Percentiles rank a stretch among this genome's conserved stretches.
phyloP scores from a whole-genome alignment of 2,113 vertebrate genomes.

The Pedetes capensis region DNA sequence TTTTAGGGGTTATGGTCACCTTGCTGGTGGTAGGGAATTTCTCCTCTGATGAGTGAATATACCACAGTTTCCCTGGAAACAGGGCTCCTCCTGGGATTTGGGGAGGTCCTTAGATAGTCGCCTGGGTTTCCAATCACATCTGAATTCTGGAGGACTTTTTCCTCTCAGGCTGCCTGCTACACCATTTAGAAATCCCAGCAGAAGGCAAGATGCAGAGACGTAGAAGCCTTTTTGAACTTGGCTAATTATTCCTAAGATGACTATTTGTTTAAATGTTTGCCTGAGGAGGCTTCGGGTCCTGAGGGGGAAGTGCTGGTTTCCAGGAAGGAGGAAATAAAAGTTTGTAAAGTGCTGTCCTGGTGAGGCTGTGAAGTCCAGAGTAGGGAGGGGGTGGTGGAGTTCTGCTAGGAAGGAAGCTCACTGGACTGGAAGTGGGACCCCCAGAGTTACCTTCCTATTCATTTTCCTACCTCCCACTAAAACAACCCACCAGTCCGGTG shows the following conservation, averaged over 20 bases:
- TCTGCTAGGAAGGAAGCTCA: not conserved
- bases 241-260: not conserved
- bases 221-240: slow-evolving; percentile 58
- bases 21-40: not conserved
- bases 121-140: slow-evolving; percentile 29
- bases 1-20: not conserved
- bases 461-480: slow-evolving; percentile 10
- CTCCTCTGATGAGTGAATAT: not conserved
- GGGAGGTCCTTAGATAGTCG: not conserved
- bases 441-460: not conserved
- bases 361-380: slow-evolving; percentile 46
- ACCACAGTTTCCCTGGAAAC: slow-evolving; percentile 26
- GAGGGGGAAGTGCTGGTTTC: not conserved
- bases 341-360: not conserved
- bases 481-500: not conserved
- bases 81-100: not conserved
- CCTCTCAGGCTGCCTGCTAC: not conserved
- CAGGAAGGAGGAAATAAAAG: slow-evolving; percentile 54
- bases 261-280: not conserved
- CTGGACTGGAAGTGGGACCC: not conserved
- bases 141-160: slow-evolving; percentile 30
- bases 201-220: slow-evolving; percentile 29
- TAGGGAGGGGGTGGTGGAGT: not conserved
- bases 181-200: slow-evolving; percentile 44
- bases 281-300: not conserved